These are phyloP conservation scores for Brachionus asplanchnoidis DNA, from an alignment of 1,140 invertebrate species.

Conservation along the genomic window DNA sequence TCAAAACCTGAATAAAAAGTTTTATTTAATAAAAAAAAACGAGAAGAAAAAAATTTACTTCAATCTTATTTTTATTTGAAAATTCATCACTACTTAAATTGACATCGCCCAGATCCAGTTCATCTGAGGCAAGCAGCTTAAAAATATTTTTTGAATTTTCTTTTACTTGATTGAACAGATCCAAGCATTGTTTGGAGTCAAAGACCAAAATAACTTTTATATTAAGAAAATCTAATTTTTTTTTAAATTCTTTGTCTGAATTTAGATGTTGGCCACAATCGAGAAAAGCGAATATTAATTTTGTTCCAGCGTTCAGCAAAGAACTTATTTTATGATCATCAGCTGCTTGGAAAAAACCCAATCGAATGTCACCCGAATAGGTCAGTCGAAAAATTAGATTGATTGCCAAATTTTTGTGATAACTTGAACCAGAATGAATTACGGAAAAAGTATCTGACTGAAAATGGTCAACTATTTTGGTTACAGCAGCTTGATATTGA, in stretches of 20 bases:
- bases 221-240: not conserved
- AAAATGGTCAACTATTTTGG: not conserved
- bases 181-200: not conserved
- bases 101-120: not conserved
- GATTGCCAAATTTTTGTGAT: not conserved
- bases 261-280: not conserved
- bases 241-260: not conserved
- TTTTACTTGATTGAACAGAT: not conserved
- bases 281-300: not conserved
- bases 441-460: not conserved
- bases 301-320: not conserved
- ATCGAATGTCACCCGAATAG: not conserved
- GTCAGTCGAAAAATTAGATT: not conserved
- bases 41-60: not conserved
- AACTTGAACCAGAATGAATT: not conserved
- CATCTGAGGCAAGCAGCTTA: not conserved
- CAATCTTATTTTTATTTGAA: not conserved
- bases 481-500: not conserved
- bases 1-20: not conserved
- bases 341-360: not conserved
- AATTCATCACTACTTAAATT: not conserved
- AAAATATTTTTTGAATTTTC: not conserved
- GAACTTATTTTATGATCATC: not conserved
- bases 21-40: not conserved
- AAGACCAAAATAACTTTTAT: not conserved